phyloP scores from a whole-genome alignment of 2,888 invertebrate genomes.

The Lymantria monacha region DNA sequence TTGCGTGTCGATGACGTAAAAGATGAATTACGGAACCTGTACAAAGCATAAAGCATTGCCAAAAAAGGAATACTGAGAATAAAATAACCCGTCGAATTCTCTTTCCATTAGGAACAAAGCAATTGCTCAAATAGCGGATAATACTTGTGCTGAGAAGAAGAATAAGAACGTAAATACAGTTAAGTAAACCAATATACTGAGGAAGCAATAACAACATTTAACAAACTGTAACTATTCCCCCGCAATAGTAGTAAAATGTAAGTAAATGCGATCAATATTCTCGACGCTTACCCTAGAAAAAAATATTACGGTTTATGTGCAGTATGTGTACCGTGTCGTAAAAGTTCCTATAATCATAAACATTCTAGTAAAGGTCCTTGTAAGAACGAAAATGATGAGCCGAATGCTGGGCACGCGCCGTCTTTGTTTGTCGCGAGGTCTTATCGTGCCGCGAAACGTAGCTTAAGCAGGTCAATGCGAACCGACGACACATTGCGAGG shows the following conservation, averaged over 20 bases:
- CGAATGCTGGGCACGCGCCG: conserved; percentile 44
- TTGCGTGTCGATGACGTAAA: too few species aligned
- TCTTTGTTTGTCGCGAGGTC: conserved; percentile 41
- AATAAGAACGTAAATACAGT: too few species aligned
- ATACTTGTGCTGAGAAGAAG: too few species aligned
- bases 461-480: conserved; percentile 63
- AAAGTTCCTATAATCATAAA: conserved; percentile 22
- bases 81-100: too few species aligned
- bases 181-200: too few species aligned
- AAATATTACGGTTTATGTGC: neutral
- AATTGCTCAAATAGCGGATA: too few species aligned
- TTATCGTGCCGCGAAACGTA: conserved; percentile 32
- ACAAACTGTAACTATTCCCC: too few species aligned
- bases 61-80: too few species aligned
- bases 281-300: neutral
- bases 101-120: too few species aligned
- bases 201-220: too few species aligned
- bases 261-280: neutral
- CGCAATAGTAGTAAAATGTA: neutral
- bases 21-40: too few species aligned
- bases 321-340: neutral
- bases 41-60: too few species aligned
- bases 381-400: conserved; percentile 31
- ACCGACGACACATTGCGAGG: conserved; percentile 53
- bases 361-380: conserved; percentile 23